Base-by-base conservation (phyloP, 2,888 invertebrate genomes). In the Hypolimnas misippus region DNA sequence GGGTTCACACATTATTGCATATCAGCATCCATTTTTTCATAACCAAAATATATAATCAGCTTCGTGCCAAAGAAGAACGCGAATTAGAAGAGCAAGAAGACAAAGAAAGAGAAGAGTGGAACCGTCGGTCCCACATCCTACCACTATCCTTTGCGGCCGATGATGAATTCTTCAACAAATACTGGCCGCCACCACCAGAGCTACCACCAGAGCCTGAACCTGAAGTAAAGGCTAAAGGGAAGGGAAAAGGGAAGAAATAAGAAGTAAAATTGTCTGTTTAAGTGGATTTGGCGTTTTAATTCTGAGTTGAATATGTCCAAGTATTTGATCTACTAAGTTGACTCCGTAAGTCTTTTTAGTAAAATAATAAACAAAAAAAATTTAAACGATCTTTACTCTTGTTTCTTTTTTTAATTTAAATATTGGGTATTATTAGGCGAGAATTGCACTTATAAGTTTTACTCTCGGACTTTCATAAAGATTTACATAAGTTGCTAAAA, bases 101-200 rank as follows among this genome's bases (percentile, higher is more conserved):
- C 3, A 60, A 16, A 0, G 86, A 87, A 0, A 71, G 74, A 1
- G 87, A 89, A 3, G 64, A 65, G 0, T 90, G 86, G 84, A 77
- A 86, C 63, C 73, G 71, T 0, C 78, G 76, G n/a, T 79, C 73
- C 16, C 78, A 80, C 63, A 81, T 92, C 31, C 73, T 92, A 17
- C 91, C 91, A 0, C 73, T 91, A 0, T 50, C 40, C 1, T 73
- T 79, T 1, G 87, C 89, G 0, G 77, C 78, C 0, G 74, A 72
- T 0, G 83, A 87, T 0, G 78, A 80, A 5, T 75, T 89, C 63
- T 84, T 85, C 66, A 70, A 86, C 66, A 81, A 80, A 65, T 90
- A 89, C 76, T 91, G 90, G 90, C 89, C 89, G 0, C 84, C 87
- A 2, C 85, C 83, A 0, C 80, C 83, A 0, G 80, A 80, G 12